Base-by-base conservation (phyloP, 2,113 vertebrate species). In the Phaethon lepturus region DNA sequence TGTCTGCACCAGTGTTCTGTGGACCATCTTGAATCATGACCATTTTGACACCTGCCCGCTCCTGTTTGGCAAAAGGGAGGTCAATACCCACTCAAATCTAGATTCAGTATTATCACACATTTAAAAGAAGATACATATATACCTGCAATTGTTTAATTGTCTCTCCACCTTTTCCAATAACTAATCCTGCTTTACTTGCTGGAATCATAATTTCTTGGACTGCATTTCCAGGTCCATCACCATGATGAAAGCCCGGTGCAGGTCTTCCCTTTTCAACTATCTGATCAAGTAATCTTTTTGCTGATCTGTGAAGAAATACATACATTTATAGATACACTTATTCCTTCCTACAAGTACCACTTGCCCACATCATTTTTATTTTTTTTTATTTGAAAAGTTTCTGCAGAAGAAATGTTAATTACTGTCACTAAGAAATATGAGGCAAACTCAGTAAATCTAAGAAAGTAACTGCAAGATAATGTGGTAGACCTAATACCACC, bases 1-100 rank as follows among this genome's bases (percentile, higher is more conserved):
- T 99, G 97, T 99, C 99, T 82, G 99, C 99, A 31, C 99, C 99
- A 80, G 99, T 99, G 97, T 99, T 99, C 95, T 99, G 99, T 22
- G 99, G 99, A 17, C 99, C 99, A 72, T 99, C 99, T 93, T 99
- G 99, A 97, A 99, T 99, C 99, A 99, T 99, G 31, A 99, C 99
- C 99, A 99, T 99, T 98, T 99, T 99, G 79, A 99, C 99, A 83
- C 99, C 99, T 64, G 99, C 99, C 60, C 99, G 98, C 78, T 99
- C 99, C 99, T 99, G 50, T 87, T 94, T 67, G 35, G 96, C 28
- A 95, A 72, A 66, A 96, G 2, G 26, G 73, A 92, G 53, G 56
- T 91, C n/a, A 95, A 16, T 31, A 85, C 23, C 60, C 82, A 95
- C 63, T 38, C 22, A 75, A 93, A 95, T 69, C 23, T 14, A 40